Evolutionary conservation across 2,113 vertebrate genomes (phyloP).

Genomic region (Chrysochloris asiatica): DNA sequence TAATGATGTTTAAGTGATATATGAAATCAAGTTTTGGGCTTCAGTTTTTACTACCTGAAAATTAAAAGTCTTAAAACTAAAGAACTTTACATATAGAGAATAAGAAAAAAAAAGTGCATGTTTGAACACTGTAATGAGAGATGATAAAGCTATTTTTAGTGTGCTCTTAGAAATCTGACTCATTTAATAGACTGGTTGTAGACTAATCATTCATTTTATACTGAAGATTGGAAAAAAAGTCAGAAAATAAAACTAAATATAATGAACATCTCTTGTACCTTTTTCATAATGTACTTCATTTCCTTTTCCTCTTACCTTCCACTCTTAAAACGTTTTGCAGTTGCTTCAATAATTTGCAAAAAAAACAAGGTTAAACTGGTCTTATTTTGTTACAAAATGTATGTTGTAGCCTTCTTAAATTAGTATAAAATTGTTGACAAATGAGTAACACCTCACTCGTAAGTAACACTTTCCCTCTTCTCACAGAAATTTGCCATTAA

Average conservation of each 20-base stretch:
- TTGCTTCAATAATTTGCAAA: not conserved
- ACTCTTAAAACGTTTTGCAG: not conserved
- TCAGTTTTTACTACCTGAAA: not conserved
- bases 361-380: not conserved
- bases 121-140: not conserved
- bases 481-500: not conserved
- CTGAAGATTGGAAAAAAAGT: not conserved
- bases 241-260: not conserved
- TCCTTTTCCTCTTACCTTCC: not conserved
- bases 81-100: not conserved
- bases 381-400: not conserved
- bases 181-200: not conserved
- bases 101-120: not conserved
- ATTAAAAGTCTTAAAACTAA: too few species aligned
- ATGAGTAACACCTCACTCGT: not conserved
- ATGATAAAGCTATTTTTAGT: not conserved
- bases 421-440: slow-evolving; percentile 9
- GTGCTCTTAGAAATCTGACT: not conserved
- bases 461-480: not conserved
- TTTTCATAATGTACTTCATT: not conserved
- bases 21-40: not conserved
- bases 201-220: not conserved
- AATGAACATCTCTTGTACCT: not conserved
- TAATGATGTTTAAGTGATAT: not conserved
- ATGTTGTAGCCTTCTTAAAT: not conserved